These are phyloP conservation scores for Panagrolaimus sp. DNA, from an alignment of 1,140 invertebrate genomes.

Conservation along the genomic window DNA sequence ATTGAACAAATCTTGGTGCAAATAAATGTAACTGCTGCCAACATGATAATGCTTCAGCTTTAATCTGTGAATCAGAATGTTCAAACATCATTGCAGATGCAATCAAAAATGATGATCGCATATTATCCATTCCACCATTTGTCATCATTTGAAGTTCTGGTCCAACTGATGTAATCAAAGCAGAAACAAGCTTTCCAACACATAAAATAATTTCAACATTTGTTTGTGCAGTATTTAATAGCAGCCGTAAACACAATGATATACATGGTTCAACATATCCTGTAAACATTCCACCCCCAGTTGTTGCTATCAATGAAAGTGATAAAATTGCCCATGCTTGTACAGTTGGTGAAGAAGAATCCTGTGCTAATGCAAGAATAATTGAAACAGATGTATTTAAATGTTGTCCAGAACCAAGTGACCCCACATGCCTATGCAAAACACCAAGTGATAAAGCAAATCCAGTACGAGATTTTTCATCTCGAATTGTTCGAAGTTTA, in stretches of 20 bases:
- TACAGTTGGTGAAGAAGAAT: conserved; percentile 77
- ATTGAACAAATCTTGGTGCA: conserved; percentile 84
- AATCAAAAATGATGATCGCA: conserved; percentile 58
- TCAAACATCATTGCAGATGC: conserved; percentile 85
- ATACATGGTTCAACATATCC: conserved; percentile 90
- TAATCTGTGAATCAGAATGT: conserved; percentile 76
- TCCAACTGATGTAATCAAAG: conserved; percentile 72
- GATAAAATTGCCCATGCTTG: conserved; percentile 96
- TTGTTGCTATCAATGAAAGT: conserved; percentile 86
- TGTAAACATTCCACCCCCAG: conserved; percentile 91
- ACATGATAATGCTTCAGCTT: conserved; percentile 89
- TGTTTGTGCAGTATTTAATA: conserved; percentile 79
- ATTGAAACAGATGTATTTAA: conserved; percentile 87
- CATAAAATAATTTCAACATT: conserved; percentile 87
- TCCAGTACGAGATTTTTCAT: conserved; percentile 79
- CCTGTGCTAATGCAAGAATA: conserved; percentile 83
- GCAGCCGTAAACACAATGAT: conserved; percentile 76
- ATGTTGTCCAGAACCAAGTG: conserved; percentile 80
- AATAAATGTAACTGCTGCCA: conserved; percentile 95
- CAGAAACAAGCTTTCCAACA: conserved; percentile 71
- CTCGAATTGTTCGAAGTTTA: conserved; percentile 67
- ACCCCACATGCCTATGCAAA: conserved; percentile 78
- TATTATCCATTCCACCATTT: conserved; percentile 65
- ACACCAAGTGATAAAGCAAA: conserved; percentile 86
- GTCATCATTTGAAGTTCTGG: conserved; percentile 72